Evolutionary conservation across 2,888 invertebrate genomes (phyloP).

Genomic region (Acanthosepion lycidas): DNA sequence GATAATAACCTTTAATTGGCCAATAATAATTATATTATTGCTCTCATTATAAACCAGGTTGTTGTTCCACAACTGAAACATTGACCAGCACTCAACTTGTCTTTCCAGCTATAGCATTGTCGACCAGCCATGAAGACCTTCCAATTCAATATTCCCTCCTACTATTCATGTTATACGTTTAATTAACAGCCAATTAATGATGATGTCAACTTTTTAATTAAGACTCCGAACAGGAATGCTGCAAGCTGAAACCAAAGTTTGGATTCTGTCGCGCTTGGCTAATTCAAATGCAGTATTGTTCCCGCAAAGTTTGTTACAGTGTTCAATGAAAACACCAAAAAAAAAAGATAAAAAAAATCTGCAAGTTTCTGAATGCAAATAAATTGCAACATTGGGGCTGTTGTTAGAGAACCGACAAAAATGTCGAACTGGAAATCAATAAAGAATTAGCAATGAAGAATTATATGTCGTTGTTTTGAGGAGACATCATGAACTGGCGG

Average conservation of each 20-base stretch:
- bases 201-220: slow-evolving; percentile 11
- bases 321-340: too few species aligned
- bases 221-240: neutral
- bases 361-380: too few species aligned
- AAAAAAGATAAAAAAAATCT: too few species aligned
- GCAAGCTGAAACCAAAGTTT: neutral
- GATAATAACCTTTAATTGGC: slow-evolving; percentile 20
- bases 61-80: neutral
- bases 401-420: too few species aligned
- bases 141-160: neutral
- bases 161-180: neutral
- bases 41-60: neutral
- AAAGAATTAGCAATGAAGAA: too few species aligned
- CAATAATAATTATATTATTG: neutral
- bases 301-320: too few species aligned
- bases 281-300: neutral
- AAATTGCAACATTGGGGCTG: too few species aligned
- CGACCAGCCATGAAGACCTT: neutral
- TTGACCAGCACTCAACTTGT: neutral
- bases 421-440: too few species aligned
- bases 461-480: too few species aligned
- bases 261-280: neutral
- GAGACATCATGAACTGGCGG: too few species aligned
- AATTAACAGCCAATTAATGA: slow-evolving; percentile 33
- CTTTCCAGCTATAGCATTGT: neutral